Evolutionary conservation across 2,888 invertebrate species (phyloP).

Genomic region (Melikaiella ostensackeni): DNA sequence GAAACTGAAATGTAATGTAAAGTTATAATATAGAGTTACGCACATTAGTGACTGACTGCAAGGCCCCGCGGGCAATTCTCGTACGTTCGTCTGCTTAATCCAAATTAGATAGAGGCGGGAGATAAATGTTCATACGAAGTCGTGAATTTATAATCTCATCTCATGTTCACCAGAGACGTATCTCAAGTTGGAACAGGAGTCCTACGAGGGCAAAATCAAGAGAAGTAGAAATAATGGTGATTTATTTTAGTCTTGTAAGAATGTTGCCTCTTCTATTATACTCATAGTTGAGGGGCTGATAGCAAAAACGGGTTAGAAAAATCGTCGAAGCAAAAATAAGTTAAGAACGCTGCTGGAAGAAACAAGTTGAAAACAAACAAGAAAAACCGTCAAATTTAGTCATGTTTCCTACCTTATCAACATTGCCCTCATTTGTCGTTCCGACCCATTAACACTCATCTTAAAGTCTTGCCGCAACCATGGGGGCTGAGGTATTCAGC

Average conservation of each 20-base stretch:
- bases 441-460: no score
- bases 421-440: no score
- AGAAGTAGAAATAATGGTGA: background rate
- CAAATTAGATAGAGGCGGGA: constrained; percentile 5
- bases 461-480: no score
- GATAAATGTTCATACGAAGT: constrained; percentile 16
- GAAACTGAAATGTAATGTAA: constrained; percentile 2
- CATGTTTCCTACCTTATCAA: no score
- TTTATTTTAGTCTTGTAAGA: background rate
- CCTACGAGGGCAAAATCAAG: background rate
- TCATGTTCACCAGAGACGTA: background rate
- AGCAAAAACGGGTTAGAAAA: no score
- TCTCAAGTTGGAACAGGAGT: background rate
- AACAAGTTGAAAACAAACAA: no score
- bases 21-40: constrained; percentile 12
- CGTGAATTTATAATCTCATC: constrained; percentile 23
- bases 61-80: constrained; percentile 22
- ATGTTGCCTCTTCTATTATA: no score
- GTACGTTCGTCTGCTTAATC: constrained; percentile 12
- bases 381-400: no score
- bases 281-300: no score
- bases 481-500: no score
- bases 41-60: constrained; percentile 21
- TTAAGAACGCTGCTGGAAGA: no score
- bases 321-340: no score